These are phyloP conservation scores for Lasioglossum albipes DNA, from an alignment of 1,140 invertebrate species.

Conservation along the genomic window DNA sequence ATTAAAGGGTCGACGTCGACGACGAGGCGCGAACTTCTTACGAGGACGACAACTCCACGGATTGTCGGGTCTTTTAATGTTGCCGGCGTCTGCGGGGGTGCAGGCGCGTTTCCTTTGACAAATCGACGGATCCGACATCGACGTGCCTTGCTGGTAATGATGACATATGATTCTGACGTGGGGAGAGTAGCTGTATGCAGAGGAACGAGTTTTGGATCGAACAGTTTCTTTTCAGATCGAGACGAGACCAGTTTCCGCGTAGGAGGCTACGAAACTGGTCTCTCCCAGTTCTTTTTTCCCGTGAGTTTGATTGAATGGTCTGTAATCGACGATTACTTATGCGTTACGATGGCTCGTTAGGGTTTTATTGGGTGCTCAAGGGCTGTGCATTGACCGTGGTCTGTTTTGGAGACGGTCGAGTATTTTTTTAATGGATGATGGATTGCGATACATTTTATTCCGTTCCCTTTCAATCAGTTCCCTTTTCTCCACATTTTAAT, in stretches of 20 bases:
- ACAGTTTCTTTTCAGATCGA: not conserved
- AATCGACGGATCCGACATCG: not conserved
- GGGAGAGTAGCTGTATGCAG: not conserved
- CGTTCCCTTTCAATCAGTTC: too few relatives aligned
- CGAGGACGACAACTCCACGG: conserved; percentile 5
- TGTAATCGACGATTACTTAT: too few relatives aligned
- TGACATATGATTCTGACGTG: not conserved
- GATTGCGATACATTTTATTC: too few relatives aligned
- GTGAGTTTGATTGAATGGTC: too few relatives aligned
- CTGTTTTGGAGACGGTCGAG: too few relatives aligned
- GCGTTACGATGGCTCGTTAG: too few relatives aligned
- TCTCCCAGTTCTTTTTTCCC: too few relatives aligned
- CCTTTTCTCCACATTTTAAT: too few relatives aligned
- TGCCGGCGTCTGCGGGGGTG: not conserved
- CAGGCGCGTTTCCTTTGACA: conserved; percentile 1
- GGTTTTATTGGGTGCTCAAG: too few relatives aligned
- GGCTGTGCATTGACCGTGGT: too few relatives aligned
- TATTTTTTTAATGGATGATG: too few relatives aligned
- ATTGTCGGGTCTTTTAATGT: conserved; percentile 42
- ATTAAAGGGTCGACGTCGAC: conserved; percentile 31
- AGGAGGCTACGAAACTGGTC: not conserved
- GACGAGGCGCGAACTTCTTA: conserved; percentile 6
- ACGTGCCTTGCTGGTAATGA: not conserved
- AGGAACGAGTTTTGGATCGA: not conserved
- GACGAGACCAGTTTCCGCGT: too few relatives aligned